Evolutionary conservation across 2,888 invertebrate genomes (phyloP), one percentile per base, ranked within the genome.

Genomic region (Drosophila hamatofila): DNA sequence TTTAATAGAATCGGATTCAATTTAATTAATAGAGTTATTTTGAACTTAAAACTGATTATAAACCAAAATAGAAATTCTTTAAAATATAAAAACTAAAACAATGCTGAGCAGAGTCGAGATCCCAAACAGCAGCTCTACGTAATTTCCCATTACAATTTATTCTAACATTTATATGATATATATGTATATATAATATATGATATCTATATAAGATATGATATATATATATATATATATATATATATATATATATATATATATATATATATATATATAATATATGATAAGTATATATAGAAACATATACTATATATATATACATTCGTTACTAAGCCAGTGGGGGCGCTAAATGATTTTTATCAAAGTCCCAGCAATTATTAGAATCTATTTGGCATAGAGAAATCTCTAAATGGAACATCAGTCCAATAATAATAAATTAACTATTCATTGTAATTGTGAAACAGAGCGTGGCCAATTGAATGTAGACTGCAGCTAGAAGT

Each of bases 401-500:
- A 27, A 48, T 25, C 1, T 48, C 48, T n/a, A 48, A 48, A 48
- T 48, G 16, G 16, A 8, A 46, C 9, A 16, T 25, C 16, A 25
- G 27, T 11, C 11, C 2, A 30, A 12, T 27, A 30, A 27, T 18
- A 49, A 18, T 30, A 12, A 48, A 49, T 49, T 6, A 49, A 49
- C 18, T 30, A n/a, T 30, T 18, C 18, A 49, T 30, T 49, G 48
- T 49, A 49, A 49, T 30, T 49, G 27, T 30, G 27, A 49, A 49
- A 18, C 48, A 30, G 48, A 49, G 48, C 48, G 27, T 18, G 11
- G 16, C 16, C 16, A 2, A 3, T 23, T 11, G 18, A 12, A 7
- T 23, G 41, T 23, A 7, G 6, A 23, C 2, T 44, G 23, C 23
- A 23, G 21, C 14, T 23, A 44, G 0, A 2, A 12, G 42, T 2